Conservation (phyloP, 2,888 invertebrate species). For the Junonia oenone region DNA sequence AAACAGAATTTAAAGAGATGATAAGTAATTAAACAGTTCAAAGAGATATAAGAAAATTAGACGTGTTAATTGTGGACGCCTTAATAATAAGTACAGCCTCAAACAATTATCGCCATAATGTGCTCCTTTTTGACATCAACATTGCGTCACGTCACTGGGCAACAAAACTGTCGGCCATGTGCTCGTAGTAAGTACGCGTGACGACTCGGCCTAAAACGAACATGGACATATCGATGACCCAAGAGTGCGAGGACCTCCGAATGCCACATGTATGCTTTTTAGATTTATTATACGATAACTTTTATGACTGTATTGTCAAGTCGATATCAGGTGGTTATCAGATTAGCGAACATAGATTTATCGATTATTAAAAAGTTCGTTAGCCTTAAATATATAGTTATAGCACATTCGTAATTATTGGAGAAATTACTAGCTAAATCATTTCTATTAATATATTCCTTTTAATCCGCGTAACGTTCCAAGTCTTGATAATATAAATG, state of each 20-base stretch:
- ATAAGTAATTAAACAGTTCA: no score
- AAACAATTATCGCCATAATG: no score
- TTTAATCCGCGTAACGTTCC: neutral
- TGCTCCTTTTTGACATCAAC: no score
- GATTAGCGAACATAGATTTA: neutral
- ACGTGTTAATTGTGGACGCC: no score
- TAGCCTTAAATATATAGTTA: no score
- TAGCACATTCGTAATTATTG: no score
- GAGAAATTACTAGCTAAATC: no score
- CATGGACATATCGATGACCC: neutral
- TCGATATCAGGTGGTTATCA: neutral
- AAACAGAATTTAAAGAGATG: no score
- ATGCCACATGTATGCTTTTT: neutral
- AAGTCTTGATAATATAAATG: neutral
- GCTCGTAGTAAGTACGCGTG: conserved; percentile 41
- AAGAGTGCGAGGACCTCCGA: neutral
- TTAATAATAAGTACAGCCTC: no score
- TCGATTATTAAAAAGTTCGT: neutral
- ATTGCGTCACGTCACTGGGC: no score
- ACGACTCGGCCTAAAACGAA: neutral
- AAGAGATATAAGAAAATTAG: no score
- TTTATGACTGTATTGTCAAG: neutral
- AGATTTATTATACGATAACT: neutral
- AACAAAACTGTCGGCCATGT: conserved; percentile 48
- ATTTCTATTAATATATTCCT: no score